Evolutionary conservation across 2,888 invertebrate species (phyloP).

Genomic region (Andrena marginata): DNA sequence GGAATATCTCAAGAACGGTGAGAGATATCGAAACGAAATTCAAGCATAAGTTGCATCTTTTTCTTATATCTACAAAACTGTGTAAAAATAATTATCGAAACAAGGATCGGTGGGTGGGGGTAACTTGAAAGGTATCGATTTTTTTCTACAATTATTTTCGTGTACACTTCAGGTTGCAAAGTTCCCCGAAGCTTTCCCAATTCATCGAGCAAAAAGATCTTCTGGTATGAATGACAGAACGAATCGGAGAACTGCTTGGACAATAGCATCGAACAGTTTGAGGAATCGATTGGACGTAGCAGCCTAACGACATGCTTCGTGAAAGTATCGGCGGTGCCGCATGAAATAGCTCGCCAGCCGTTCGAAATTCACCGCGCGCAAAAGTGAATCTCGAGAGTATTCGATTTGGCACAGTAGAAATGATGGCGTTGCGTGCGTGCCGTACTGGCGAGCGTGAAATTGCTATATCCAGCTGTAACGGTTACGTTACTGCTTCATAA

Average conservation of each 20-base stretch:
- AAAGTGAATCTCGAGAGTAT: constrained; percentile 49
- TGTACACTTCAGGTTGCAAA: no score
- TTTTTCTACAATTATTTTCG: no score
- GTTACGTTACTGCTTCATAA: constrained; percentile 54
- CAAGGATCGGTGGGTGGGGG: no score
- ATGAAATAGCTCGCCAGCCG: constrained; percentile 53
- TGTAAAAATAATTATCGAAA: no score
- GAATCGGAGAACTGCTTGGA: no score
- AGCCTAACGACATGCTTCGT: constrained; percentile 41
- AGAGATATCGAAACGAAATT: no score
- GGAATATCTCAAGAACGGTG: no score
- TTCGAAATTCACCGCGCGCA: constrained; percentile 59
- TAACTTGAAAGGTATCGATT: no score
- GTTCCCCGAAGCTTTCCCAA: neutral
- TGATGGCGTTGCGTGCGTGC: constrained; percentile 46
- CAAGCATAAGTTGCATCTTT: no score
- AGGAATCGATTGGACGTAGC: constrained; percentile 4
- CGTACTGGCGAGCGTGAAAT: constrained; percentile 50
- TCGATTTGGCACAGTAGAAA: constrained; percentile 57
- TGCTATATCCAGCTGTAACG: constrained; percentile 47
- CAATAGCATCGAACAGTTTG: neutral
- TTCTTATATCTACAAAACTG: no score
- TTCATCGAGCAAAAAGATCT: neutral
- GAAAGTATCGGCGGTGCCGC: constrained; percentile 54
- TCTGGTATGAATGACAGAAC: neutral